Base-by-base conservation (phyloP, 2,888 invertebrate genomes). In the Sesia bembeciformis region DNA sequence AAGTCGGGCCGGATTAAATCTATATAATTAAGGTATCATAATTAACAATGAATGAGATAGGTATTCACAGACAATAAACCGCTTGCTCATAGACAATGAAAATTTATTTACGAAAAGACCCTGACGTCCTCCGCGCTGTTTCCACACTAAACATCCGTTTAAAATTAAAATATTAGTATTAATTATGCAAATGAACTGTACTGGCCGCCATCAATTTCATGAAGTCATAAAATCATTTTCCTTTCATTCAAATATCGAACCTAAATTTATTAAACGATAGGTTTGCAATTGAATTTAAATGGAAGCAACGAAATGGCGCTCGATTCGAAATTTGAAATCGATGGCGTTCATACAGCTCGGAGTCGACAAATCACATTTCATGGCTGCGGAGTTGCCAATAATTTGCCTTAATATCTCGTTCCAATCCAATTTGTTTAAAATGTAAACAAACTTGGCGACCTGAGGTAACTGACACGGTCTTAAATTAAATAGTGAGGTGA, bases 91-190 rank as follows among this genome's bases (percentile, higher is more conserved):
- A 2, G 23, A 23, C 23, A 23, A 23, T 23, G 23, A 23, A 23
- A 23, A 23, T 23, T 23, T 1, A 23, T 23, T 23, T 23, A 23
- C 23, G 23, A 23, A 23, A 23, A 23, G 23, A 23, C 23, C 23
- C 23, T 2, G 1, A 23, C 23, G 23, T 23, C 23, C 23, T 1
- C 23, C 23, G 23, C 23, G 23, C n/a, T n/a, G n/a, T n/a, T n/a
- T n/a, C n/a, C 4, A 57, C 56, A 60, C 60, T 61, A 61, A 66
- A 62, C 63, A 62, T 64, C 62, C 7, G 7, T 46, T 46, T 61
- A 62, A 59, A 64, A 63, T 65, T 65, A 65, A 64, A 66, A 65
- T 66, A 66, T 66, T 68, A 64, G 60, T 61, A 60, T 64, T 67
- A 64, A 62, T 64, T 66, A 64, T 65, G 65, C 60, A 62, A 68